These are phyloP conservation scores for Reticulitermes lucifugus DNA, from an alignment of 2,888 invertebrate genomes.

Conservation along the genomic window DNA sequence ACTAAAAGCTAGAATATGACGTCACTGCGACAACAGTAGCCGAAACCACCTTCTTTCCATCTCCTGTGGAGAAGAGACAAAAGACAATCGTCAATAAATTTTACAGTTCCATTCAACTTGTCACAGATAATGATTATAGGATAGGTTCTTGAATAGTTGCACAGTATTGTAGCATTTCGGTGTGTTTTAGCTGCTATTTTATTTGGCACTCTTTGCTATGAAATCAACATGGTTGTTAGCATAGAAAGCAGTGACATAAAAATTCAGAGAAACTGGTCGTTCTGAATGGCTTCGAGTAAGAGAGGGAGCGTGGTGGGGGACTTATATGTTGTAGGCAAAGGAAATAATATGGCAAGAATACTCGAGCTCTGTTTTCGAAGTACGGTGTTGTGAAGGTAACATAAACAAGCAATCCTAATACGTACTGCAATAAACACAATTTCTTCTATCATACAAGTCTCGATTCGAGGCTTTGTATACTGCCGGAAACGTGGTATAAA, in stretches of 20 bases:
- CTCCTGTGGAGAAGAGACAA: slow-evolving; percentile 10
- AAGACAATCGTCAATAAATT: slow-evolving; percentile 34
- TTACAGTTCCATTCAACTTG: slow-evolving; percentile 25
- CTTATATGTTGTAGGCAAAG: background rate
- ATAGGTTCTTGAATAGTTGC: background rate
- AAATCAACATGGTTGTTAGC: slow-evolving; percentile 24
- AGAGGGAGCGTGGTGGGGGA: background rate
- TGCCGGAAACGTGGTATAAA: background rate
- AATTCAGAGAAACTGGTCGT: slow-evolving; percentile 22
- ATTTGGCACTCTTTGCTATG: slow-evolving; percentile 7
- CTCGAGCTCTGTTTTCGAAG: no score
- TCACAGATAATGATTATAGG: slow-evolving; percentile 31
- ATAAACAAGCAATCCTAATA: no score
- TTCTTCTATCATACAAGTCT: no score
- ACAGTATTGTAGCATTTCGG: slow-evolving; percentile 1
- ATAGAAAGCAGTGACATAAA: slow-evolving; percentile 31
- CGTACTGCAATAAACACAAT: no score
- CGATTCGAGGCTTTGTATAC: background rate
- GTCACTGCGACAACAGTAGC: background rate
- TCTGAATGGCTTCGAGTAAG: background rate
- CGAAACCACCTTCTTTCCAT: background rate
- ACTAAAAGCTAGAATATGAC: background rate
- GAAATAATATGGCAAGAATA: background rate
- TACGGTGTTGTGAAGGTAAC: no score
- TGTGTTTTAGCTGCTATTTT: background rate